Evolutionary conservation across 1,140 invertebrate genomes (phyloP).

Genomic region (Diachasma alloeum): DNA sequence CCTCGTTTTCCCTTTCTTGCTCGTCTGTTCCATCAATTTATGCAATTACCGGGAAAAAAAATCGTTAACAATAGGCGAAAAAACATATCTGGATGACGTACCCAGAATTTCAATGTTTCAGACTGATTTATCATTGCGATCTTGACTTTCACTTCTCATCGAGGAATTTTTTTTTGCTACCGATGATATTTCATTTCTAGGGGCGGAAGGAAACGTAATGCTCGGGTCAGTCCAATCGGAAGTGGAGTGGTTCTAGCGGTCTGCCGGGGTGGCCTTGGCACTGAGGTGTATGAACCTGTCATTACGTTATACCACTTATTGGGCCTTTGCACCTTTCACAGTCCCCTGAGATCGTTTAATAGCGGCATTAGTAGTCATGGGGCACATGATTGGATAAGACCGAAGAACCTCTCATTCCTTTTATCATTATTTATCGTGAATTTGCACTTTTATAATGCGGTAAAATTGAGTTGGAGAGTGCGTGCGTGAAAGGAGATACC

Average conservation of each 20-base stretch:
- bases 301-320: not conserved
- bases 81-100: too few relatives aligned
- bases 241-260: too few relatives aligned
- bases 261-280: not conserved
- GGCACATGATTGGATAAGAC: not conserved
- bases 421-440: not conserved
- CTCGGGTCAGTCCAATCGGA: too few relatives aligned
- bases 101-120: too few relatives aligned
- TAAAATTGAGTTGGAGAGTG: conserved; percentile 7
- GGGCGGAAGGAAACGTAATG: too few relatives aligned
- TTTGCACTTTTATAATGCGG: not conserved
- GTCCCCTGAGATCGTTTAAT: not conserved
- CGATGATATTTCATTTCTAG: too few relatives aligned
- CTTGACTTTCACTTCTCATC: too few relatives aligned
- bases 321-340: not conserved
- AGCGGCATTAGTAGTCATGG: not conserved
- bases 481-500: conserved; percentile 8
- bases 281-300: not conserved
- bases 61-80: too few relatives aligned
- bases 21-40: not conserved
- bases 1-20: not conserved
- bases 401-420: not conserved
- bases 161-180: too few relatives aligned
- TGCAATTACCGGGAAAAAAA: not conserved
- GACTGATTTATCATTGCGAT: too few relatives aligned